These are phyloP conservation scores for Stenodema calcarata DNA, from an alignment of 2,888 invertebrate species.

Conservation along the genomic window DNA sequence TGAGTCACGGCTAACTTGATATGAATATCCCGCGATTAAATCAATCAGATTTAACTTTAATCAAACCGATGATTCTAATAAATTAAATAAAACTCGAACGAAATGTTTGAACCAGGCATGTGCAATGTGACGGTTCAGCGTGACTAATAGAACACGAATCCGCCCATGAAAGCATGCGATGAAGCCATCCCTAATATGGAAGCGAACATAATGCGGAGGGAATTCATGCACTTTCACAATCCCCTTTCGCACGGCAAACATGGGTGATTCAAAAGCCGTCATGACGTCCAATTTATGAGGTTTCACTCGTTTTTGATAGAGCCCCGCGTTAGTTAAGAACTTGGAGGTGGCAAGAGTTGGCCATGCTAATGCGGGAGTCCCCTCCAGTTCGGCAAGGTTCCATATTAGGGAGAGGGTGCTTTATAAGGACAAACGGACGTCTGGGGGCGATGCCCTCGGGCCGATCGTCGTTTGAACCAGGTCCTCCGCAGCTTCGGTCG, in stretches of 20 bases:
- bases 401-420: conserved; percentile 13
- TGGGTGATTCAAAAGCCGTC: neutral
- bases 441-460: conserved; percentile 20
- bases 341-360: conserved; percentile 26
- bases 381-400: conserved; percentile 13
- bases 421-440: conserved; percentile 29
- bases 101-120: neutral
- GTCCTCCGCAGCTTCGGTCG: neutral
- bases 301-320: conserved; percentile 3
- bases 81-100: no score
- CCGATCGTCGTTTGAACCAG: neutral
- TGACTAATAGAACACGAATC: conserved; percentile 1
- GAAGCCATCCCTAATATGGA: neutral
- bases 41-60: no score
- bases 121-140: neutral
- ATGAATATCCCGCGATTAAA: no score
- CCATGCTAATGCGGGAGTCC: conserved; percentile 21
- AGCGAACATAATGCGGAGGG: neutral
- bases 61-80: no score
- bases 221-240: conserved; percentile 9
- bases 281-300: conserved; percentile 27
- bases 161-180: neutral
- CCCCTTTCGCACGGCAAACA: neutral
- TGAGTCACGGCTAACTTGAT: no score
- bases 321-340: neutral